Percentiles rank a stretch among this genome's conserved stretches.
These are phyloP conservation scores for Mamestra configurata DNA, from an alignment of 1,140 invertebrate genomes.

Conservation along the genomic window DNA sequence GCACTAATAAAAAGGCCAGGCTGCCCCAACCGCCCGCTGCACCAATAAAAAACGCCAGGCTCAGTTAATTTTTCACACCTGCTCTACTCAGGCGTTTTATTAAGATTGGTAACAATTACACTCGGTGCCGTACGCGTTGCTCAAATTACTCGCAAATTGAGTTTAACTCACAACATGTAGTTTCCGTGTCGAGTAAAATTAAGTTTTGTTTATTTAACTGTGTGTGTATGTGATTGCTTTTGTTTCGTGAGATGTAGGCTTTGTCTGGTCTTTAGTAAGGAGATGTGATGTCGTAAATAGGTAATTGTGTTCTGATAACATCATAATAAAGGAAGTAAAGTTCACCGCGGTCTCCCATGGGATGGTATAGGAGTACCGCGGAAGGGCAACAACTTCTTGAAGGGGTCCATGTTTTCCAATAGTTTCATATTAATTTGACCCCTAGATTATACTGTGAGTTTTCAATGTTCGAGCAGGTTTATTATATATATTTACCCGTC, in stretches of 20 bases:
- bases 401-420: no score
- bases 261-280: neutral
- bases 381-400: no score
- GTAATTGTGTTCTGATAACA: neutral
- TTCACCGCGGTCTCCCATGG: no score
- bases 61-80: constrained; percentile 11
- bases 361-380: no score
- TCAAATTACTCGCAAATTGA: constrained; percentile 11
- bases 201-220: constrained; percentile 19
- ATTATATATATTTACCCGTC: no score
- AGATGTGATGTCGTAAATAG: neutral
- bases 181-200: neutral
- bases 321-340: neutral
- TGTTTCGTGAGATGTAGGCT: neutral
- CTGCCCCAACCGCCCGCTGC: neutral
- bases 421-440: no score
- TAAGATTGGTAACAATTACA: constrained; percentile 14
- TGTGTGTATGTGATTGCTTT: constrained; percentile 1
- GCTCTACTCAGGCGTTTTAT: neutral
- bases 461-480: no score
- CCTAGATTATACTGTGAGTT: no score
- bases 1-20: constrained; percentile 3
- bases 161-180: constrained; percentile 7
- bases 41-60: neutral
- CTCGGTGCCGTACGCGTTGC: neutral